phyloP scores from a whole-genome alignment of 2,113 vertebrate species.

The Baryphthengus martii region DNA sequence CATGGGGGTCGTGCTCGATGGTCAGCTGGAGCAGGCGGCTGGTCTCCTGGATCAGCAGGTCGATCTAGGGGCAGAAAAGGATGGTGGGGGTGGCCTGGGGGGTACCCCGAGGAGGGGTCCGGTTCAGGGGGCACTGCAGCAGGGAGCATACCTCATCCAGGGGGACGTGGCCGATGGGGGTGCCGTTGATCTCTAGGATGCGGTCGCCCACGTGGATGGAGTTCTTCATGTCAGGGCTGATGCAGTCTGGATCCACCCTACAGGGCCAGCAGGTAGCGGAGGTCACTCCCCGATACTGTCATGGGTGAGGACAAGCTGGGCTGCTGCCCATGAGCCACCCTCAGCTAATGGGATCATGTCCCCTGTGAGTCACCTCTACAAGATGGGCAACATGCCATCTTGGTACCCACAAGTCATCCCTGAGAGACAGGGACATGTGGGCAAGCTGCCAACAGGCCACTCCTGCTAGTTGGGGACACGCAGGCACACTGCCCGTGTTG shows the following conservation, averaged over 20 bases:
- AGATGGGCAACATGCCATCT: not conserved
- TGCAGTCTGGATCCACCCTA: conserved; percentile 88
- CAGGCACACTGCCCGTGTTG: not conserved
- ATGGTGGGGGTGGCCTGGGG: not conserved
- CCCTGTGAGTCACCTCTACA: not conserved
- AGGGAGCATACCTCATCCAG: conserved; percentile 85
- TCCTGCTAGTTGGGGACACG: not conserved
- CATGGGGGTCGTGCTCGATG: conserved; percentile 91
- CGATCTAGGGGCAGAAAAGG: conserved; percentile 77
- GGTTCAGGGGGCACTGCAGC: fast-evolving
- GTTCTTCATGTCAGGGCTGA: conserved; percentile 96
- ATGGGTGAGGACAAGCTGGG: not conserved
- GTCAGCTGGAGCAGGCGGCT: conserved; percentile 94
- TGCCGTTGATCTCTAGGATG: conserved; percentile 96
- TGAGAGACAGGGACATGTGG: fast-evolving
- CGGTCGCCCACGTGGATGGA: conserved; percentile 94
- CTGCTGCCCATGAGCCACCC: not conserved
- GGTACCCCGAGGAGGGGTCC: fast-evolving
- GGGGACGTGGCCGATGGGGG: conserved; percentile 90
- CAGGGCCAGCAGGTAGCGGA: fast-evolving
- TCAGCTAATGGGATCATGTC: not conserved
- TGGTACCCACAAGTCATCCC: not conserved
- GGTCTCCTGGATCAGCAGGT: conserved; percentile 94
- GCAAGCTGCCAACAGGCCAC: not conserved
- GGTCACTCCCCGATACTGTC: fast-evolving